Evolutionary conservation across 2,113 vertebrate genomes (phyloP), one percentile per base, ranked within the genome.

Genomic region (Halcyon malimbica): DNA sequence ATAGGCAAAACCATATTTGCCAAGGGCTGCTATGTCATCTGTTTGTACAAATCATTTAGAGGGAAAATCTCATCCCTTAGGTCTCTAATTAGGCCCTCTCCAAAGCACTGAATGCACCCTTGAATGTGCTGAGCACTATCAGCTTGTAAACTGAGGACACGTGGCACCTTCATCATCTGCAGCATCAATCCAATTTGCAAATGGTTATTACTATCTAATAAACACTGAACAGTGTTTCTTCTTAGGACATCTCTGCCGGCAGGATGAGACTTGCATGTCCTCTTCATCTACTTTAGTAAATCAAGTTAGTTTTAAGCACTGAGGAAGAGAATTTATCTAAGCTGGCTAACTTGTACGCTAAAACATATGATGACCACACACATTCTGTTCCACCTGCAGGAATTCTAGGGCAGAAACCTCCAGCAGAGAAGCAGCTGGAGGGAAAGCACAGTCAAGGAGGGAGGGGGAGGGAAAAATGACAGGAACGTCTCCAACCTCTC

Each of bases 351-450:
- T 80, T 83, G 35, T 41, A 35, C 63, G 7, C 63, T 37, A 42
- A 62, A 89, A 29, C 83, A 96, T 83, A 93, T 74, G 85, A 96
- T 94, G 95, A 48, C 95, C 96, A 96, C 94, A 93, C 95, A 80
- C 90, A 76, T 79, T 83, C 69, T 88, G 57, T 77, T 95, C 85
- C 90, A 97, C 96, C 96, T 96, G 94, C 85, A 93, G 83, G 83
- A 92, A 88, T 83, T 82, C 75, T 51, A 83, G 85, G 68, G 83
- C 88, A 95, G 85, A 93, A 94, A 65, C 20, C 71, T 95, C 96
- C 88, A 96, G 89, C 94, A 93, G 92, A 90, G 90, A 92, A 37
- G 80, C 95, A 97, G 95, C 92, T 93, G 90, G 76, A 95, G 25
- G 28, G 42, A 88, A 87, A 90, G 62, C 51, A 84, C 50, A 51